Conservation (phyloP, 2,888 invertebrate species). For the Pheosia gnoma region DNA sequence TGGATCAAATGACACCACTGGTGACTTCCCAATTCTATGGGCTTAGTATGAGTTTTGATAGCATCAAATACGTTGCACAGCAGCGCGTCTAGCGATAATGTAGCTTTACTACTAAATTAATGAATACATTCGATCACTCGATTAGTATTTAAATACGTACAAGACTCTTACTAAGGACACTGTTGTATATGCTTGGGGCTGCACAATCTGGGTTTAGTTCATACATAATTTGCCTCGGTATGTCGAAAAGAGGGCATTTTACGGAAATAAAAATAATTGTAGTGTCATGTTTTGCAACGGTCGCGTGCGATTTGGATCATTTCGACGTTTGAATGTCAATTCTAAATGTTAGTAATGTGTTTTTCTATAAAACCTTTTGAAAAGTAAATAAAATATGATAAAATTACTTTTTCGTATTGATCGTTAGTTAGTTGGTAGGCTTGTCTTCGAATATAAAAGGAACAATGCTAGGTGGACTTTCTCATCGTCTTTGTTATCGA, state of each 20-base stretch:
- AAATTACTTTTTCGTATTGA: constrained; percentile 38
- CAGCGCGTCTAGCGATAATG: too few species aligned
- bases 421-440: constrained; percentile 31
- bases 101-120: too few species aligned
- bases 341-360: constrained; percentile 40
- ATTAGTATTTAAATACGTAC: too few species aligned
- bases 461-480: too few species aligned
- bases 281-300: constrained; percentile 6
- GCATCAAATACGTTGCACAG: too few species aligned
- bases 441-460: constrained; percentile 9
- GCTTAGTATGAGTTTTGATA: too few species aligned
- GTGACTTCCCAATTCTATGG: too few species aligned
- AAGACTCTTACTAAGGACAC: too few species aligned
- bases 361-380: constrained; percentile 34
- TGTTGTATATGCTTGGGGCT: not conserved
- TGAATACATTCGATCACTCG: too few species aligned
- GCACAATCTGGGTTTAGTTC: not conserved
- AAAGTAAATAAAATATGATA: constrained; percentile 41
- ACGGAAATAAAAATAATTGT: too few species aligned
- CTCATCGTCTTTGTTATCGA: too few species aligned
- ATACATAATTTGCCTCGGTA: not conserved
- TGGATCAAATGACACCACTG: too few species aligned
- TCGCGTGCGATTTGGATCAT: constrained; percentile 21
- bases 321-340: constrained; percentile 36
- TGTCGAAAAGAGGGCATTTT: not conserved